Evolutionary conservation across 2,888 invertebrate species (phyloP), one percentile per base, ranked within the genome.

Genomic region (Resseliella maxima): DNA sequence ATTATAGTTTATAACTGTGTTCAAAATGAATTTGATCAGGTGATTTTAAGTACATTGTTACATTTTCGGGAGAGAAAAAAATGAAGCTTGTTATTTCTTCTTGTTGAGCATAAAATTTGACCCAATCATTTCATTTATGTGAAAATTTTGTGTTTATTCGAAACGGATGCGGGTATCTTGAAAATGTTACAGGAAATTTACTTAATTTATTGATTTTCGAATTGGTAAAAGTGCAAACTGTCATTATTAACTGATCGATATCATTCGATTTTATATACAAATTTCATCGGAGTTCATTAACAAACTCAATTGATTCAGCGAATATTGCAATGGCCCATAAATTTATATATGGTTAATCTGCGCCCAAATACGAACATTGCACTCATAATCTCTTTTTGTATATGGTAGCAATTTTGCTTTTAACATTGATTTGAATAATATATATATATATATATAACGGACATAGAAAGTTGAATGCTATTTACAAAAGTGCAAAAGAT

Each of bases 1-100:
- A 72, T 72, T 72, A 72, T 72, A 18, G 31, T 72, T 72, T 72
- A 31, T 31, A 72, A 72, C 72, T 27, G 72, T 72, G 72, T 35
- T 15, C 35, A 0, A 72, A 72, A 72, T 72, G 72, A 72, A 31
- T 72, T 31, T 72, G 31, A 72, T 72, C 72, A 72, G 72, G 72
- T 72, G 72, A 72, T 72, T 72, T 72, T 72, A 72, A 72, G 31
- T 72, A 72, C 21, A 72, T 72, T 72, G 72, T 72, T 31, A 72
- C 15, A 72, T 27, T 31, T 31, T 72, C 72, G 31, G 15, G 31
- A 50, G 21, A 50, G 21, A 27, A 31, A 72, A 3, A 59, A 59
- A 27, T 2, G 24, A 27, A 2, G 31, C 5, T 12, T 24, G 50
- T 50, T 50, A 50, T 50, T 21, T 21, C 2, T 2, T 18, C 18